Evolutionary conservation across 1,140 invertebrate species (phyloP), one percentile per base, ranked within the genome.

Genomic region (Ooceraea biroi): DNA sequence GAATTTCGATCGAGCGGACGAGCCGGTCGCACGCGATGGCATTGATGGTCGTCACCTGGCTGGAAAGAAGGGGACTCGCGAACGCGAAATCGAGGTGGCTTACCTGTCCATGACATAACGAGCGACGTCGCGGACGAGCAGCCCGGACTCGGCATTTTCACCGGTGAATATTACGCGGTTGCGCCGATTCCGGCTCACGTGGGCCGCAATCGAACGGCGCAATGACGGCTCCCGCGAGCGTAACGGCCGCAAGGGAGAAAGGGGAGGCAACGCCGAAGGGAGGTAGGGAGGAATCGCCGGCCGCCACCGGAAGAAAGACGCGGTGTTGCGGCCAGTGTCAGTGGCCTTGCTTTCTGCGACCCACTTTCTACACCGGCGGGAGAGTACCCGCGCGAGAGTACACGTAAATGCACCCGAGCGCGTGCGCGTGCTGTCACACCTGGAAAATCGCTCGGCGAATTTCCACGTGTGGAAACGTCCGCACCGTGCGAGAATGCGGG

Each of bases 311-410:
- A 90, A 91, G 88, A 89, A 88, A 74, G 84, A 74, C 55, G 76
- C 65, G 82, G 87, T 48, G 86, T 57, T 88, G 84, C 77, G 73
- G 85, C 90, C 93, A 93, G 93, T 94, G 93, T 94, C 93, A 94
- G 92, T 94, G 93, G 93, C 93, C 93, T 94, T 94, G 94, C 93
- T 94, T 94, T 94, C 93, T 94, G 94, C 93, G 93, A 94, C 94
- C 94, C 87, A 94, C 94, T 94, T 94, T 94, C 92, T 92, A 91
- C 82, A 68, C 76, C 85, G 61, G 46, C 82, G 82, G 48, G 60
- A 66, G 71, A 85, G 66, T 58, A 66, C 61, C 48, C 60, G 44
- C 36, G 30, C 63, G 36, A 36, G 36, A 36, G 36, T 60, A n/a
- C 65, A 41, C 36, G 36, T 69, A 80, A 66, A n/a, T 44, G 60